Evolutionary conservation across 2,113 vertebrate genomes (phyloP), one percentile per base, ranked within the genome.

Genomic region (Barnardius zonarius): DNA sequence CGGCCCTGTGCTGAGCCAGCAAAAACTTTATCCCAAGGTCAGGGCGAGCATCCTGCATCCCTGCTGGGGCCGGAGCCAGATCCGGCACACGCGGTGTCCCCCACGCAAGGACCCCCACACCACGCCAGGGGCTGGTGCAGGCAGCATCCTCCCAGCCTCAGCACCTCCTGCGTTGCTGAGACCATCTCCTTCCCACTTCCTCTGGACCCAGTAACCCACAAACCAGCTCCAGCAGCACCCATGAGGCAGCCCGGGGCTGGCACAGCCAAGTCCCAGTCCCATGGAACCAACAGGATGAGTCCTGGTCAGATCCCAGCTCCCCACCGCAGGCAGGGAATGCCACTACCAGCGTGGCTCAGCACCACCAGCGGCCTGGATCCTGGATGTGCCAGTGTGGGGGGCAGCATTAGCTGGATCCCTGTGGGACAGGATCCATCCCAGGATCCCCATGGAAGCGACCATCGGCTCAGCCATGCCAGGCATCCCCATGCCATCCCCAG

Each of bases 81-180:
- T 18, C 11, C 27, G 3, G 61, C 44, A 1, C 68, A 0, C 0
- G 3, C 2, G 1, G n/a, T 2, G 10, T 49, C n/a, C 28, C 31
- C 31, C 3, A 0, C 0, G 0, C 5, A 0, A 20, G 24, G 70
- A 62, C 54, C 46, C 86, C 41, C 35, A 2, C 3, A 1, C 27
- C 5, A 3, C 0, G 7, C 27, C 4, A 5, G 73, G 63, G 41
- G 55, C 57, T 24, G 17, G 6, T 33, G 25, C 30, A 2, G 41
- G 63, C 46, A 9, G 25, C 2, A 6, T 28, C 70, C 13, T 19
- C 37, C 14, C 49, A 39, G 55, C 39, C 68, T 44, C 13, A 1
- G 63, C 2, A 0, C 35, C 74, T 20, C 19, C 5, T 24, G 37
- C 37, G 20, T 87, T 27, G 52, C 2, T 7, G 49, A 30, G 11